Evolutionary conservation across 2,113 vertebrate species (phyloP), one percentile per base, ranked within the genome.

Genomic region (Catharus bicknelli): DNA sequence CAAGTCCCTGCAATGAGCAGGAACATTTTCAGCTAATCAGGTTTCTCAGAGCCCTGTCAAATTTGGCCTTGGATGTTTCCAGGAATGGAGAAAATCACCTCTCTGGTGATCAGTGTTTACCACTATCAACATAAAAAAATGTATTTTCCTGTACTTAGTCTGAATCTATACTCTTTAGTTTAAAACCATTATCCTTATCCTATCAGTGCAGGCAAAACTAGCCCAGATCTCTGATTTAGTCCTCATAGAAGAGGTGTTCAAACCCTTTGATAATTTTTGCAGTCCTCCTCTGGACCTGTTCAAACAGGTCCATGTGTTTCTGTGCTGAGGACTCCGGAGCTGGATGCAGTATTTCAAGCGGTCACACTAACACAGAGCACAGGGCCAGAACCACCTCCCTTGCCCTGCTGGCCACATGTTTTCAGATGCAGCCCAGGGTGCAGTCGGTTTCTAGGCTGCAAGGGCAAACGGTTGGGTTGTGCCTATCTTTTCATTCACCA

Each of bases 391-490:
- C 12, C 30, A 29, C 27, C 10, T 86, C 64, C 4, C 19, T 26
- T 34, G 13, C 11, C 22, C 38, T 68, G 26, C 21, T 59, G 18
- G 25, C 29, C 16, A 21, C 16, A 3, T 0, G 2, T 63, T n/a
- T 69, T 79, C 4, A 4, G 16, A 29, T 29, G 12, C 15, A 77
- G 47, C 16, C 29, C 29, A 21, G n/a, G 10, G 8, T 16, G 22
- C 63, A 10, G 5, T 2, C 57, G 51, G 7, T 34, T 67, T 68
- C n/a, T 16, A 26, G 38, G 26, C 20, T 48, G 30, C 1, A 3
- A 38, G 30, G 0, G 1, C 23, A 48, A 2, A 16, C 32, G 38
- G n/a, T 8, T 9, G 2, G 8, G 8, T 77, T 13, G 14, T 21
- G 20, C 50, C 17, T 26, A 32, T 3, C 2, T 58, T 53, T 48